Evolutionary conservation across 2,888 invertebrate species (phyloP), one percentile per base, ranked within the genome.

Genomic region (Pyrgus malvae): DNA sequence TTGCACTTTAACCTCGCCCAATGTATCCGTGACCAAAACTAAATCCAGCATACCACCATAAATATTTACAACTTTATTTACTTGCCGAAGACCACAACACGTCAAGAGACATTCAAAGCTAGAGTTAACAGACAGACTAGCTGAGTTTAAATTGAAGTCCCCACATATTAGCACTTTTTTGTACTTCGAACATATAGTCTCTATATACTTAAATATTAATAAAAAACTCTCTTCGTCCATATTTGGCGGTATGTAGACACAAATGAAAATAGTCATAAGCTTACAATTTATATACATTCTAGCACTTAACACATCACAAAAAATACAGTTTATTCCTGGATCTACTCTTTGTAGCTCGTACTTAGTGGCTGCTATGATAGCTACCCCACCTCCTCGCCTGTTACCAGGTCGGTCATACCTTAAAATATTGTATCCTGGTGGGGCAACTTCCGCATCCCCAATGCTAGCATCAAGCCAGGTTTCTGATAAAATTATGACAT

Each of bases 71-170:
- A 48, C 23, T 27, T 16, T 37, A 25, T 38, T 48, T 9, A 48
- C 37, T 27, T 48, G 37, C 8, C 16, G 27, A 6, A 48, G 48
- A 7, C 7, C 37, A 4, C 27, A 48, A 3, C 7, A 37, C 27
- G 17, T 25, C 27, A 48, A 27, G n/a, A 48, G 37, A 27, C 37
- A 37, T n/a, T 38, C 37, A 17, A 48, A 25, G 23, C 9, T 37
- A 7, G 17, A 6, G 5, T n/a, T 23, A 3, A 48, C 8, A 7
- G 25, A 7, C 1, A 11, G 7, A 38, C 17, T 25, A 4, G 25
- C 25, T 21, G 38, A 38, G n/a, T 38, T 38, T 8, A 38, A n/a
- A n/a, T 38, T 38, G n/a, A 38, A 38, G 19, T 38, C 38, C 1
- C 38, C 38, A 14, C 38, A 38, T 9, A 38, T 19, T 1, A 38